These are phyloP conservation scores for Lamproptera curius DNA, from an alignment of 2,888 invertebrate species.

Conservation along the genomic window DNA sequence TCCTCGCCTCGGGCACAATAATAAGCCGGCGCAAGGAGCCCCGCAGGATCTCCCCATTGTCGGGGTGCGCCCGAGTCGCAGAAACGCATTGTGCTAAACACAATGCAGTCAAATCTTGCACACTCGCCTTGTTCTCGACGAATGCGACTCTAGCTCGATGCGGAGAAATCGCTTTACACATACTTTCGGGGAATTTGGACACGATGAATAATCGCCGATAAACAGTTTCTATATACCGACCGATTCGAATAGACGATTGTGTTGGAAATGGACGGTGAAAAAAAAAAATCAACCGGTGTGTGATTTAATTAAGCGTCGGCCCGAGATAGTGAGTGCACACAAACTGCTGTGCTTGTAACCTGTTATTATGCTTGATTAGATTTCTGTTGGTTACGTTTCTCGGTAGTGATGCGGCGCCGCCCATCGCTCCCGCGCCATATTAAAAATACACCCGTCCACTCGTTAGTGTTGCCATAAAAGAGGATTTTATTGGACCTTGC, in stretches of 20 bases:
- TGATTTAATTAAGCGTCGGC: conserved; percentile 75
- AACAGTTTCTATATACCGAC: conserved; percentile 18
- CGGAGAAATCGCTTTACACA: too few species aligned
- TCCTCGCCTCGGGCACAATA: conserved; percentile 53
- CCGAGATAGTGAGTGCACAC: conserved; percentile 69
- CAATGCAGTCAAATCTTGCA: conserved; percentile 53
- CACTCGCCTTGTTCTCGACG: conserved; percentile 43
- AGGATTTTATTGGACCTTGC: neutral
- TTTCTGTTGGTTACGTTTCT: conserved; percentile 78
- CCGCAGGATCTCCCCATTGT: conserved; percentile 49
- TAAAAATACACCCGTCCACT: conserved; percentile 73
- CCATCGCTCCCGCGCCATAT: conserved; percentile 74
- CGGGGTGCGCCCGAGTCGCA: conserved; percentile 52
- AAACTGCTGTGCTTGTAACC: conserved; percentile 70
- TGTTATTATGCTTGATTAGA: conserved; percentile 78
- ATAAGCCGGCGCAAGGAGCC: conserved; percentile 62
- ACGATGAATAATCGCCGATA: too few species aligned
- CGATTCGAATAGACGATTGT: conserved; percentile 35
- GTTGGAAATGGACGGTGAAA: conserved; percentile 33
- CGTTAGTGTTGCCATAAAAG: conserved; percentile 20
- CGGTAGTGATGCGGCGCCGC: conserved; percentile 73
- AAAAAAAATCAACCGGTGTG: conserved; percentile 60
- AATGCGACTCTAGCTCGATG: too few species aligned
- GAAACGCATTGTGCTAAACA: conserved; percentile 55
- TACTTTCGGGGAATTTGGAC: too few species aligned